Base-by-base conservation (phyloP, 2,888 invertebrate genomes). In the Orchestes rusci region DNA sequence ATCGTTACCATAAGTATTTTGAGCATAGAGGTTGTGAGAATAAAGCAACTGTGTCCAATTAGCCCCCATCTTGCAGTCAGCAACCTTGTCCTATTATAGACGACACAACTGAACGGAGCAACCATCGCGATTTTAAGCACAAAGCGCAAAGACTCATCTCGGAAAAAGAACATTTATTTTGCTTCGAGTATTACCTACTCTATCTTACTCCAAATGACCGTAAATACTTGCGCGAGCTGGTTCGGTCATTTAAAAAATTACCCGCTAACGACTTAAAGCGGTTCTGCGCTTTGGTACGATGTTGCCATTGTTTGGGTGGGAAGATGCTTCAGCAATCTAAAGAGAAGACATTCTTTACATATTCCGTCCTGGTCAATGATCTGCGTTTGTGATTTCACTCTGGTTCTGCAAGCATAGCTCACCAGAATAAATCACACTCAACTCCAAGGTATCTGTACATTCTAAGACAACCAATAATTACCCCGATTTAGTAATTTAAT, bases 401-500 rank as follows among this genome's bases (percentile, higher is more conserved):
- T n/a, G n/a, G n/a, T n/a, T n/a, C n/a, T n/a, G n/a, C n/a, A n/a
- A n/a, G n/a, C n/a, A n/a, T n/a, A n/a, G n/a, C n/a, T n/a, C n/a
- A n/a, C n/a, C n/a, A n/a, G n/a, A n/a, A n/a, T n/a, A n/a, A n/a
- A n/a, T n/a, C n/a, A n/a, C n/a, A n/a, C n/a, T n/a, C n/a, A n/a
- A n/a, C n/a, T n/a, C n/a, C n/a, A n/a, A n/a, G n/a, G n/a, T n/a
- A n/a, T n/a, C n/a, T 15, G 2, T 28, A 42, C 46, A 40, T 42
- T 46, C 45, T 38, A 41, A 46, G 29, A 16, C 38, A 42, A 19
- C 16, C 37, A 41, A 41, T 42, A 46, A 41, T 46, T 42, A 29
- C 42, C 37, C 46, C 41, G 38, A 46, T 46, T 46, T 38, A 33
- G 45, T 45, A 46, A 46, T 46, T 46, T 46, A 45, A 45, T 41